Evolutionary conservation across 2,888 invertebrate species (phyloP).

Genomic region (Ceratothoa steindachneri): DNA sequence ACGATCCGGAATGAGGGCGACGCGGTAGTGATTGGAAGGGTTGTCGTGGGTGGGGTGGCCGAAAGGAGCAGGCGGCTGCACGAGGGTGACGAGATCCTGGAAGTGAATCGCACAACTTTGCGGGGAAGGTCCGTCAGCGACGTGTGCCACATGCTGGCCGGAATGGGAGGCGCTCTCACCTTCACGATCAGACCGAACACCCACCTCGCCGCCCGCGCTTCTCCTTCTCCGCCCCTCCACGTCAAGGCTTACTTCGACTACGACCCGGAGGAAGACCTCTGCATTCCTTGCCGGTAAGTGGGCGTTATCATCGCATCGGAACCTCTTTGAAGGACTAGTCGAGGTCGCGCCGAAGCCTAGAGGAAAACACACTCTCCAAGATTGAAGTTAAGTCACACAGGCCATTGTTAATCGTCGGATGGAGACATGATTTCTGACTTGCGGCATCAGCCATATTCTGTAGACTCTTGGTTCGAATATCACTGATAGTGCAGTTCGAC

Average conservation of each 20-base stretch:
- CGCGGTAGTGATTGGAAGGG: slow-evolving; percentile 89
- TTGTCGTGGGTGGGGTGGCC: slow-evolving; percentile 93
- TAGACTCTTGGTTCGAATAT: too few species aligned
- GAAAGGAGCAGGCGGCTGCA: slow-evolving; percentile 91
- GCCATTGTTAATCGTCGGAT: too few species aligned
- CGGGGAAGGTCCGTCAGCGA: slow-evolving; percentile 93
- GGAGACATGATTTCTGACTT: too few species aligned
- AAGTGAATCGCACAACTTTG: slow-evolving; percentile 50
- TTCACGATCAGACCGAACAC: slow-evolving; percentile 47
- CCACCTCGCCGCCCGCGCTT: neutral
- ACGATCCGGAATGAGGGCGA: slow-evolving; percentile 84
- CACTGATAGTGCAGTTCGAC: too few species aligned
- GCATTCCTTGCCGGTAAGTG: slow-evolving; percentile 67
- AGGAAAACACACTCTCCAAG: too few species aligned
- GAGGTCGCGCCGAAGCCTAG: too few species aligned
- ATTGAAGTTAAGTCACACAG: too few species aligned
- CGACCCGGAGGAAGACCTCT: slow-evolving; percentile 95
- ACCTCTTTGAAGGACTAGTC: neutral
- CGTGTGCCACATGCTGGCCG: slow-evolving; percentile 88
- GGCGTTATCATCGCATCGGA: neutral
- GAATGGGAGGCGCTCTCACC: slow-evolving; percentile 48
- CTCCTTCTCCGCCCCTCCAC: slow-evolving; percentile 66
- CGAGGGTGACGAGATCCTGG: slow-evolving; percentile 94
- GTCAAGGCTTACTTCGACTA: slow-evolving; percentile 96
- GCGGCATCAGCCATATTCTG: too few species aligned